Conservation (phyloP, 2,888 invertebrate species). For the Tetragnatha montana region DNA sequence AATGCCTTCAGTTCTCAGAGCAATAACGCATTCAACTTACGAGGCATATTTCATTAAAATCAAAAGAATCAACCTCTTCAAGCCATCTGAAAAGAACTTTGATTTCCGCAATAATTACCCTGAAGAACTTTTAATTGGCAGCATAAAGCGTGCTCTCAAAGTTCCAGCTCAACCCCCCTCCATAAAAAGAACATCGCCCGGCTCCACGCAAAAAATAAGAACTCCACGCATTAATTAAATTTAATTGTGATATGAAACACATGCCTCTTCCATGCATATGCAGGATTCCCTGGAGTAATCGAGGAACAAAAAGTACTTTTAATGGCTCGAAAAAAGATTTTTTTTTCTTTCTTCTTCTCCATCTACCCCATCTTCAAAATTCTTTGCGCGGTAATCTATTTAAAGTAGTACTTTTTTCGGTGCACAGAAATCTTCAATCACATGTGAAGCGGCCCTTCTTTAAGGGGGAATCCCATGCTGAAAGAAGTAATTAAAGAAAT, state of each 20-base stretch:
- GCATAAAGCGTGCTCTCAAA: not conserved
- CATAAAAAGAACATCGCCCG: not conserved
- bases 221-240: not conserved
- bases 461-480: too few species aligned
- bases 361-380: not conserved
- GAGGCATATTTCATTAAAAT: too few species aligned
- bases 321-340: not conserved
- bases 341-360: not conserved
- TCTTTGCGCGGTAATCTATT: not conserved
- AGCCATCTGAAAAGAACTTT: not conserved
- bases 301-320: not conserved
- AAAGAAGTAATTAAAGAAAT: conserved; percentile 23
- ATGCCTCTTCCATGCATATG: not conserved
- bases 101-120: not conserved
- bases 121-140: not conserved
- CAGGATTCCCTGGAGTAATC: not conserved
- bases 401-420: not conserved
- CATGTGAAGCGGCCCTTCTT: not conserved
- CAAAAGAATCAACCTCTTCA: too few species aligned
- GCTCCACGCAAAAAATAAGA: not conserved
- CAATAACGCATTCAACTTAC: too few species aligned
- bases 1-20: too few species aligned
- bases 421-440: not conserved
- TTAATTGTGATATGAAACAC: not conserved
- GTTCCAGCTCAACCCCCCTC: not conserved